Evolutionary conservation across 2,888 invertebrate genomes (phyloP).

Genomic region (Rhorus exstirpatorius): DNA sequence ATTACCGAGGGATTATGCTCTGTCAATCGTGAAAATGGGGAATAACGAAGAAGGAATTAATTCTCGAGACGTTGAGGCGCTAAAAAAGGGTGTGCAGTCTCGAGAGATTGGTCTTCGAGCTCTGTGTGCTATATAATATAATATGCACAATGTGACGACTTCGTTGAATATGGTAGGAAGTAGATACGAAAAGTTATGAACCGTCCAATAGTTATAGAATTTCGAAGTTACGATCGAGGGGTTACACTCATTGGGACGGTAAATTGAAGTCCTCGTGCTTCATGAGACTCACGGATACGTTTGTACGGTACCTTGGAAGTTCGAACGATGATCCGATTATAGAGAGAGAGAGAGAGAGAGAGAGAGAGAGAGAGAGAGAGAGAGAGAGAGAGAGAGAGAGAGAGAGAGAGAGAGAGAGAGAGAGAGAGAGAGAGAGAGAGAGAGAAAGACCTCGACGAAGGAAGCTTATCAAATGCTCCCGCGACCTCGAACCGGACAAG

Average conservation of each 20-base stretch:
- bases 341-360: no score
- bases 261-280: not conserved
- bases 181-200: constrained; percentile 27
- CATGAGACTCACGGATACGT: constrained; percentile 55
- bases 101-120: constrained; percentile 10
- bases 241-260: not conserved
- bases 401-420: constrained; percentile 3
- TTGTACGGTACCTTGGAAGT: constrained; percentile 64
- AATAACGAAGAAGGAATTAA: constrained; percentile 2
- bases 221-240: constrained; percentile 5
- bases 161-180: not conserved
- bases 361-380: no score
- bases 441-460: constrained; percentile 63
- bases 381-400: no score
- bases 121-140: constrained; percentile 14
- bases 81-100: no score
- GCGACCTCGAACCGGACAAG: constrained; percentile 62
- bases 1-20: constrained; percentile 33
- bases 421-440: constrained; percentile 19
- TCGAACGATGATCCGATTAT: no score
- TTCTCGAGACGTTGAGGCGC: not conserved
- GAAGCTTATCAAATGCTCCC: constrained; percentile 77
- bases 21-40: constrained; percentile 22
- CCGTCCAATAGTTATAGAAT: not conserved
- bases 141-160: not conserved